Percentiles rank a stretch among this genome's conserved stretches.
Conservation (phyloP, 2,113 vertebrate species). For the Hepsetus odoe region DNA sequence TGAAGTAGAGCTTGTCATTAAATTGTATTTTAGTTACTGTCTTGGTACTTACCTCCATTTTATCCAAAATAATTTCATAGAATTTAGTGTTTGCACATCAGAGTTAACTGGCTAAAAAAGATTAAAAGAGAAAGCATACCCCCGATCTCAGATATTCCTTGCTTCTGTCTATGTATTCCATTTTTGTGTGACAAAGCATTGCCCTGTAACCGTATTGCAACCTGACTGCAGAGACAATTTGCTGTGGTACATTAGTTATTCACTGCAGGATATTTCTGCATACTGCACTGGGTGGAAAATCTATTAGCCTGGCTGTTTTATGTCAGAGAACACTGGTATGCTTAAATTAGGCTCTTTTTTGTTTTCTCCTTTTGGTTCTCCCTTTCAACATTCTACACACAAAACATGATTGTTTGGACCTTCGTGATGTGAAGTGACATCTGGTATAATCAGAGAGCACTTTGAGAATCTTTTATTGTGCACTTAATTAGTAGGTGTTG, state of each 20-base stretch:
- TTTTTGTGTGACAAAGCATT: background rate
- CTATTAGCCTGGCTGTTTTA: constrained; percentile 59
- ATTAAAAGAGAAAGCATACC: too few relatives aligned
- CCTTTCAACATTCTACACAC: constrained; percentile 25
- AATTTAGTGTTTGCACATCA: too few relatives aligned
- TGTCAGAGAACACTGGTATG: constrained; percentile 41
- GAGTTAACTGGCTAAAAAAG: too few relatives aligned
- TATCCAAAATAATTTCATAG: too few relatives aligned
- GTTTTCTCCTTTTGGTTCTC: constrained; percentile 11
- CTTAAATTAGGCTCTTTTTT: constrained; percentile 49
- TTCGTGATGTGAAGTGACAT: constrained; percentile 44
- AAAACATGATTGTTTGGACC: constrained; percentile 34
- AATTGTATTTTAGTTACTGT: too few relatives aligned
- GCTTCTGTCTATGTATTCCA: background rate
- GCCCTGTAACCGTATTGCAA: constrained; percentile 21
- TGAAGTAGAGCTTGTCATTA: too few relatives aligned
- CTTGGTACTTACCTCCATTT: too few relatives aligned
- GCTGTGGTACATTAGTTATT: constrained; percentile 53
- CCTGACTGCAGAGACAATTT: constrained; percentile 38
- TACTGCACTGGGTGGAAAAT: constrained; percentile 54
- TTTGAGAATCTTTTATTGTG: constrained; percentile 48
- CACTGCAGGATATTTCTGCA: constrained; percentile 52
- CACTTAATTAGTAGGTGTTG: constrained; percentile 57
- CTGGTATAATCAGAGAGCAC: constrained; percentile 42
- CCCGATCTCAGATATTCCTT: background rate